Percentiles rank a stretch among this genome's conserved stretches.
Conservation (phyloP, 2,797 vertebrate species). For the Rhinophrynus dorsalis region DNA sequence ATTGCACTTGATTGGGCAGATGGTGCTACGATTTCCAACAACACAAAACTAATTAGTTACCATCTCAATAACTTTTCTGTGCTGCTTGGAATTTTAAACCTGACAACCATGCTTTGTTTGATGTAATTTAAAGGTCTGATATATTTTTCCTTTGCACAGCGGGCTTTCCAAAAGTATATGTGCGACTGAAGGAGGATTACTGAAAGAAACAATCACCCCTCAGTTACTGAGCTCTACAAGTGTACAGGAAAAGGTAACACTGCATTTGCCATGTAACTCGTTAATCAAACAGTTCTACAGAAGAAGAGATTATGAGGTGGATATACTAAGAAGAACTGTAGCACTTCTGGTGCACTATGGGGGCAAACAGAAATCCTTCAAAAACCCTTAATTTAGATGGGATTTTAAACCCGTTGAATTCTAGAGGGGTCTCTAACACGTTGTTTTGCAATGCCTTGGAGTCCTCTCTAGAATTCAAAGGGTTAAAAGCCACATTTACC, state of each 20-base stretch:
- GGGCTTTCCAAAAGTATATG: conserved; percentile 67
- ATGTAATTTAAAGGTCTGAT: conserved; percentile 48
- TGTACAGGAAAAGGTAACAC: conserved; percentile 67
- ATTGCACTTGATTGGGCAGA: conserved; percentile 72
- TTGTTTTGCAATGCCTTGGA: too few species aligned
- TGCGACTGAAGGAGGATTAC: conserved; percentile 61
- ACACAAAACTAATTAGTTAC: conserved; percentile 68
- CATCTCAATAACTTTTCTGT: conserved; percentile 62
- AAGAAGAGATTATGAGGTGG: too few species aligned
- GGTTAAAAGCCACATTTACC: too few species aligned
- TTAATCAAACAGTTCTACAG: too few species aligned
- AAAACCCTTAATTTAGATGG: too few species aligned
- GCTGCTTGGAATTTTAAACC: conserved; percentile 56
- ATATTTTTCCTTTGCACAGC: conserved; percentile 53
- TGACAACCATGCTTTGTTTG: conserved; percentile 53
- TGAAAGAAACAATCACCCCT: conserved; percentile 69
- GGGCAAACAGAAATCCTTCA: too few species aligned
- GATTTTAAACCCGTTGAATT: too few species aligned
- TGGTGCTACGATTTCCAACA: conserved; percentile 67
- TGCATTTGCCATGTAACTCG: too few species aligned
- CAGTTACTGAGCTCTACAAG: conserved; percentile 69
- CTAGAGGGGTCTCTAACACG: too few species aligned
- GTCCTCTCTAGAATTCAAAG: too few species aligned
- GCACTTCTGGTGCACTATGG: too few species aligned
- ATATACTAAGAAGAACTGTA: too few species aligned